These are phyloP conservation scores for Telmatherina bonti DNA, from an alignment of 2,797 vertebrate genomes.

Conservation along the genomic window DNA sequence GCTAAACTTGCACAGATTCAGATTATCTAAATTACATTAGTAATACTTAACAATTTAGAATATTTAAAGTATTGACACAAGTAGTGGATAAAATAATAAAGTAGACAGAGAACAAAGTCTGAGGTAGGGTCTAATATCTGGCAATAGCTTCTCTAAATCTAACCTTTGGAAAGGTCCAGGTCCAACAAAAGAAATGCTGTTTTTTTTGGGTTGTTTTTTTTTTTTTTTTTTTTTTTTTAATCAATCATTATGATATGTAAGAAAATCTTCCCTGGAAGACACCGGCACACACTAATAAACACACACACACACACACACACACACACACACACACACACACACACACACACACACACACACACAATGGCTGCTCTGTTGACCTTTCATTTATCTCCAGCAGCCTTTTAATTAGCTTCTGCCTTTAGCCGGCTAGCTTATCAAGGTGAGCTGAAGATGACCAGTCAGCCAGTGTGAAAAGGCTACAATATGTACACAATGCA, in stretches of 20 bases:
- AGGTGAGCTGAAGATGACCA: slow-evolving; percentile 16
- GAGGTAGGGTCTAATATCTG: background rate
- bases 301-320: too few relatives aligned
- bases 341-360: too few relatives aligned
- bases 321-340: background rate
- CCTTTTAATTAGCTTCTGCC: slow-evolving; percentile 67
- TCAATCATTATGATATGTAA: too few relatives aligned
- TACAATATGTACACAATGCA: background rate
- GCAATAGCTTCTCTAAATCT: background rate
- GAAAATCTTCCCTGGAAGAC: slow-evolving; percentile 42
- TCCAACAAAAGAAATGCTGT: slow-evolving; percentile 15
- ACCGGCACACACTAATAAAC: background rate
- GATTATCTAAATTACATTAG: background rate
- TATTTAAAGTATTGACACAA: background rate
- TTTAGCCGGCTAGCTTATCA: slow-evolving; percentile 43
- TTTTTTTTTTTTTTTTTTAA: slow-evolving; percentile 30
- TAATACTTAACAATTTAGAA: background rate
- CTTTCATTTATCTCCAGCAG: slow-evolving; percentile 64
- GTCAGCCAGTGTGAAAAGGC: background rate
- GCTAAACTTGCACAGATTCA: too few relatives aligned
- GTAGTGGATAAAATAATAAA: background rate
- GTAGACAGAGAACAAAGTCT: background rate
- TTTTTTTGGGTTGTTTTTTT: too few relatives aligned
- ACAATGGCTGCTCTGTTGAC: slow-evolving; percentile 44
- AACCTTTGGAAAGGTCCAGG: background rate